Evolutionary conservation across 2,113 vertebrate genomes (phyloP), one percentile per base, ranked within the genome.

Genomic region (Abramis brama): DNA sequence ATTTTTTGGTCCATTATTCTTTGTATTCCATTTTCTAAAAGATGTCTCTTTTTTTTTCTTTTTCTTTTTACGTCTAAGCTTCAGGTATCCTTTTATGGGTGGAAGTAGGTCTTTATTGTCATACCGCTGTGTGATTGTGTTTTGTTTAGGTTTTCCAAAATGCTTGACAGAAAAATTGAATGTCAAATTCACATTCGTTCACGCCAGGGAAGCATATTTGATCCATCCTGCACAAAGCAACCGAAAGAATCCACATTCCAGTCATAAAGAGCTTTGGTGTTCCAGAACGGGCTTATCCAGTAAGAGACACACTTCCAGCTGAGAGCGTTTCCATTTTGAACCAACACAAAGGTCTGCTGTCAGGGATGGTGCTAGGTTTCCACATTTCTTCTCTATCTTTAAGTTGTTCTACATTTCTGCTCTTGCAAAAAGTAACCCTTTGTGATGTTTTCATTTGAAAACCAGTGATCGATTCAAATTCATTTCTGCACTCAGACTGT

Each of bases 1-100:
- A 89, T 90, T 77, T 91, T 90, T 91, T 91, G 71, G 89, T 89
- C 66, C 86, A 85, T 88, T 57, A 23, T 57, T 57, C 89, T 89
- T 91, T 91, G 91, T 59, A n/a, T 86, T 88, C 90, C 85, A 87
- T 90, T 92, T 88, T 88, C 89, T 79, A 43, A 59, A 91, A 85
- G 7, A n/a, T 45, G 8, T 45, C 0, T 73, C n/a, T 5, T 30
- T 76, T 27, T 27, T 17, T 27, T 50, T 50, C 27, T 5, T 30
- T 76, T 27, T 17, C 8, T 27, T 50, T 50, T 1, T 75, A 83
- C 74, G 73, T 8, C 52, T 45, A 25, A 90, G 76, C 82, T 91
- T 90, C 86, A 92, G 87, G 84, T 91, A 80, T 86, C 39, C 73
- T 90, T 64, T 64, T 86, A 87, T 89, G 73, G 84, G 79, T 88